Conservation (phyloP, 2,797 vertebrate species). For the Clarias fuscus region DNA sequence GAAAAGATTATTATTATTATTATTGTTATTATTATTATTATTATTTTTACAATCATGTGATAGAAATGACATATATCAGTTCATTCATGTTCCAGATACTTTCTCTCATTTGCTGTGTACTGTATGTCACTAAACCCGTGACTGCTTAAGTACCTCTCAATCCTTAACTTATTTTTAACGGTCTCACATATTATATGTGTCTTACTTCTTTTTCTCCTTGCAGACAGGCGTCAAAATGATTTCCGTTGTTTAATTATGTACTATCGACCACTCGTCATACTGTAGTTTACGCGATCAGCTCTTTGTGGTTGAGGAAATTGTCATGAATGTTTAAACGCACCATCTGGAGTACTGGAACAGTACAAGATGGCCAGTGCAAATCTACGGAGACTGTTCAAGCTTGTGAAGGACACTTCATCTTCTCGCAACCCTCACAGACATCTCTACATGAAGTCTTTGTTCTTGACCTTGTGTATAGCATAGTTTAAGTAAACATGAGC, state of each 20-base stretch:
- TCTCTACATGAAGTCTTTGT: neutral
- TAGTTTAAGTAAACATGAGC: constrained; percentile 30
- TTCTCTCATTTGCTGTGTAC: neutral
- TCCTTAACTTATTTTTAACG: neutral
- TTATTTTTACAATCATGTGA: neutral
- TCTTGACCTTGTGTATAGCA: constrained; percentile 8
- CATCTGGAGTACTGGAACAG: too few relatives aligned
- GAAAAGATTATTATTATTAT: too few relatives aligned
- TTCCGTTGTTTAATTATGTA: neutral
- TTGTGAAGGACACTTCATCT: neutral
- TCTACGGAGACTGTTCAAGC: neutral
- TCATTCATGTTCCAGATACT: neutral
- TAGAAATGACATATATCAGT: neutral
- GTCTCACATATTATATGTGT: neutral
- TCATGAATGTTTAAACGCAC: neutral
- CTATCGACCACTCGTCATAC: too few relatives aligned
- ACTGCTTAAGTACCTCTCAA: neutral
- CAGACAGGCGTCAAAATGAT: neutral
- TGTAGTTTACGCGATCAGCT: neutral
- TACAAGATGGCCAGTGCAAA: neutral
- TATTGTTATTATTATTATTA: too few relatives aligned
- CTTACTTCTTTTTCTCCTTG: neutral
- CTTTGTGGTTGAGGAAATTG: neutral
- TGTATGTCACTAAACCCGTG: neutral
- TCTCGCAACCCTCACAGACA: too few relatives aligned